Evolutionary conservation across 2,888 invertebrate species (phyloP).

Genomic region (Endomychus coccineus): DNA sequence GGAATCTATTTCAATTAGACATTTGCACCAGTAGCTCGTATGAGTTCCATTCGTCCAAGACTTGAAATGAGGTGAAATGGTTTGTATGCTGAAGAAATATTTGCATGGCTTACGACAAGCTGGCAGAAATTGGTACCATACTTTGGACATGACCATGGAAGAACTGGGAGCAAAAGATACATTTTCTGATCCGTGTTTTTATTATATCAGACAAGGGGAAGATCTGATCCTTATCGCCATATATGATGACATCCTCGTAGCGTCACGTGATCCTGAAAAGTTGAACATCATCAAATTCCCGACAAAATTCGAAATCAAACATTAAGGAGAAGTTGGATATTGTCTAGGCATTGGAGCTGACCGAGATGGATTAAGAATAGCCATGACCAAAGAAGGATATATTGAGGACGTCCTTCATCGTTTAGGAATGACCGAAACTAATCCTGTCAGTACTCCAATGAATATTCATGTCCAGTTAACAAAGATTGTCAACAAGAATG

Average conservation of each 20-base stretch:
- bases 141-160: conserved; percentile 8
- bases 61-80: conserved; percentile 14
- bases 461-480: no score
- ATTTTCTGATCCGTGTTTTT: conserved; percentile 21
- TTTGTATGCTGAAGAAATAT: conserved; percentile 20
- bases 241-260: conserved; percentile 26
- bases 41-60: conserved; percentile 21
- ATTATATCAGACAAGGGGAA: conserved; percentile 14
- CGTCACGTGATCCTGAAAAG: conserved; percentile 14
- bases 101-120: conserved; percentile 22
- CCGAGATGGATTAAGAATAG: conserved; percentile 12
- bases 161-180: conserved; percentile 10
- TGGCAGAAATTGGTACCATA: conserved; percentile 19
- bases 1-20: conserved; percentile 28
- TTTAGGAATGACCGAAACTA: conserved; percentile 28
- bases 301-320: conserved; percentile 21
- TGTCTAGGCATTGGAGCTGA: conserved; percentile 26
- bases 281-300: conserved; percentile 16
- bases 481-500: no score
- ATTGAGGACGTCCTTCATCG: conserved; percentile 23
- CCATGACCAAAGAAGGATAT: conserved; percentile 21
- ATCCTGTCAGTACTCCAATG: conserved; percentile 26
- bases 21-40: conserved; percentile 26
- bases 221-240: conserved; percentile 18
- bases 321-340: conserved; percentile 20